phyloP scores from a whole-genome alignment of 2,113 vertebrate genomes.

The Pollachius pollachius region DNA sequence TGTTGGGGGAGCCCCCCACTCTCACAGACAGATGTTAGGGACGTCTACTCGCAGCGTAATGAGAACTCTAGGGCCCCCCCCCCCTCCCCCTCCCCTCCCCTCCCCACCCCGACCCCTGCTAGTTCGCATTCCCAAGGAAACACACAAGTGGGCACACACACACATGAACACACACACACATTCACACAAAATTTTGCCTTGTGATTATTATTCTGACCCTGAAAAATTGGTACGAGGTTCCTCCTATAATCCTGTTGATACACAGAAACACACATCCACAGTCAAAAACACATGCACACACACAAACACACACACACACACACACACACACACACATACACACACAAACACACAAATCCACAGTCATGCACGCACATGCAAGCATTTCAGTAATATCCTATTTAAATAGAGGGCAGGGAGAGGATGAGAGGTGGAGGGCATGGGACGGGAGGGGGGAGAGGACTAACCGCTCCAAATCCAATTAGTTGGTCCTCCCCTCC shows the following conservation, averaged over 20 bases:
- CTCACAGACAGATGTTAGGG: constrained; percentile 63
- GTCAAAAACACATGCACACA: not conserved
- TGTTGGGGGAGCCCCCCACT: constrained; percentile 20
- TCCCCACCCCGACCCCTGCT: too few relatives aligned
- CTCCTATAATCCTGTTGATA: constrained; percentile 24
- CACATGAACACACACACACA: not conserved
- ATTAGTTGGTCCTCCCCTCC: constrained; percentile 18
- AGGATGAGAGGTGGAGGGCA: constrained; percentile 7
- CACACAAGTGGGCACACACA: not conserved
- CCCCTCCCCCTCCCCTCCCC: too few relatives aligned
- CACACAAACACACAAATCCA: constrained; percentile 9
- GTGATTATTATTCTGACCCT: constrained; percentile 36
- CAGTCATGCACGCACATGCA: constrained; percentile 23
- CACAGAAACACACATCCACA: not conserved
- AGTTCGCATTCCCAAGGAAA: not conserved
- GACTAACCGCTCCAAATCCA: constrained; percentile 11
- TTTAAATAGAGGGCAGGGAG: constrained; percentile 41
- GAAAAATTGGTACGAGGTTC: constrained; percentile 27
- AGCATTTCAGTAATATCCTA: constrained; percentile 22
- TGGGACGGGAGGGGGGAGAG: not conserved
- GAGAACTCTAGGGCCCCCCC: constrained; percentile 58
- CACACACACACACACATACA: not conserved
- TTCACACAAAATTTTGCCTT: constrained; percentile 34
- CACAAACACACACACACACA: constrained; percentile 11
- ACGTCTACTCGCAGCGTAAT: constrained; percentile 55